phyloP scores from a whole-genome alignment of 2,888 invertebrate genomes.

The Euproctis similis region DNA sequence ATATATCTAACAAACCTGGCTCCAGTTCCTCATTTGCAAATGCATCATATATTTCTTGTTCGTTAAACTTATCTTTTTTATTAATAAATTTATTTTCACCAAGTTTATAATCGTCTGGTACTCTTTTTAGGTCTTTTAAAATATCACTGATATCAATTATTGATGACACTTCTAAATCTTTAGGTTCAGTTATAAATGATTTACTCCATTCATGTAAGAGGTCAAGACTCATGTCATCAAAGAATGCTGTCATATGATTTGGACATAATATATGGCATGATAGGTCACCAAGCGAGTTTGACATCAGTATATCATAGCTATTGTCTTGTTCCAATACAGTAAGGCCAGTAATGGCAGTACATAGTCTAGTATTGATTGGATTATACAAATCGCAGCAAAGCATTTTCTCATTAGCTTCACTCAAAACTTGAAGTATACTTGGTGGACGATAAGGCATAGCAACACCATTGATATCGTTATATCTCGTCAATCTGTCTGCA shows the following conservation, averaged over 20 bases:
- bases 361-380: slow-evolving; percentile 44
- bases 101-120: slow-evolving; percentile 39
- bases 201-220: slow-evolving; percentile 49
- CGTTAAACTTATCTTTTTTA: slow-evolving; percentile 30
- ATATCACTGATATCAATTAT: slow-evolving; percentile 37
- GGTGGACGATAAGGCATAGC: slow-evolving; percentile 56
- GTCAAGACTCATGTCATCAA: slow-evolving; percentile 45
- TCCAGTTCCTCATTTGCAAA: slow-evolving; percentile 52
- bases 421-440: slow-evolving; percentile 41
- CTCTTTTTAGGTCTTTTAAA: slow-evolving; percentile 41
- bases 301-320: slow-evolving; percentile 44
- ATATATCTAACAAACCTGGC: slow-evolving; percentile 46
- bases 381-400: slow-evolving; percentile 47
- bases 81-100: slow-evolving; percentile 22
- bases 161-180: slow-evolving; percentile 41
- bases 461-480: slow-evolving; percentile 31
- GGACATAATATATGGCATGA: slow-evolving; percentile 48
- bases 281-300: slow-evolving; percentile 62
- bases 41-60: slow-evolving; percentile 42
- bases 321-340: slow-evolving; percentile 40
- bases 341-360: slow-evolving; percentile 45
- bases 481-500: slow-evolving; percentile 31
- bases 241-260: slow-evolving; percentile 39
- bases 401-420: slow-evolving; percentile 39
- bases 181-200: slow-evolving; percentile 28